Conservation (phyloP, 2,113 vertebrate species). For the Pomatorhinus ruficollis region DNA sequence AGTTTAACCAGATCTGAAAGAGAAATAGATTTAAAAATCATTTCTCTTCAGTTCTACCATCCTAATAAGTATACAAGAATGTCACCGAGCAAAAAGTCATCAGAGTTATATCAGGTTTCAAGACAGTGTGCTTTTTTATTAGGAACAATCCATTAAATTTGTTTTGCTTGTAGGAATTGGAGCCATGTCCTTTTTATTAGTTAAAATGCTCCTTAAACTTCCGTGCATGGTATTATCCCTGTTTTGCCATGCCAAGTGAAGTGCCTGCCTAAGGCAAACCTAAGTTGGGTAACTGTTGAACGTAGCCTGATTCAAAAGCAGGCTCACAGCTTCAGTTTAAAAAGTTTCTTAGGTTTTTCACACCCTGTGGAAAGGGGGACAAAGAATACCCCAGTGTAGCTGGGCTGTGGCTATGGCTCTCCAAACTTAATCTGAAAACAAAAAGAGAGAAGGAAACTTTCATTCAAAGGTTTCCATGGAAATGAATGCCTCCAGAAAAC, state of each 20-base stretch:
- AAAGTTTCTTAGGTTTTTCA: neutral
- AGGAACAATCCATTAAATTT: neutral
- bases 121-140: neutral
- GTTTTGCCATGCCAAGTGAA: neutral
- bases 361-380: neutral
- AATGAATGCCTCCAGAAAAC: slow-evolving; percentile 58
- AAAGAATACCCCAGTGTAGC: slow-evolving; percentile 29
- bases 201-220: neutral
- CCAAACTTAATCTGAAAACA: slow-evolving; percentile 64
- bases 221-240: neutral
- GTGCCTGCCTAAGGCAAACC: neutral
- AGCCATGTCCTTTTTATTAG: neutral
- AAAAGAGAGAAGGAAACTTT: slow-evolving; percentile 49
- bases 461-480: slow-evolving; percentile 66
- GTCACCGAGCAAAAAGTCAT: neutral
- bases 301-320: neutral
- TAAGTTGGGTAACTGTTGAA: neutral
- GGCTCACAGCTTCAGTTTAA: neutral
- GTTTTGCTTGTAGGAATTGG: neutral
- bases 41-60: neutral
- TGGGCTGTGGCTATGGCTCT: slow-evolving; percentile 12
- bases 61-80: neutral
- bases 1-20: neutral
- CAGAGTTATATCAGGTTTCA: neutral
- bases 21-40: neutral